Evolutionary conservation across 2,113 vertebrate genomes (phyloP).

Genomic region (Brienomyrus brachyistius): DNA sequence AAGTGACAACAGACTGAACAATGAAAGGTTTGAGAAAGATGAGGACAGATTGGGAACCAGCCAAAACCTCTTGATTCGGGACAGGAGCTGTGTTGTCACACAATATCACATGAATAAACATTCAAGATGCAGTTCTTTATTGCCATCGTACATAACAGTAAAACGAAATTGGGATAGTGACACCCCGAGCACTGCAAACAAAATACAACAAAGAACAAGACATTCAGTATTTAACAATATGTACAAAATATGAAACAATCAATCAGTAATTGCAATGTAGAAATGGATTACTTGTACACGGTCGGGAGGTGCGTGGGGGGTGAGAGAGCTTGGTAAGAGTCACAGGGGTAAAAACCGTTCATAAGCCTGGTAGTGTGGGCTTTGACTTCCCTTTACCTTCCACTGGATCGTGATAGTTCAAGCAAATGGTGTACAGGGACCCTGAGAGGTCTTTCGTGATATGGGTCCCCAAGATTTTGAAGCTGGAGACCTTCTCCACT

Average conservation of each 20-base stretch:
- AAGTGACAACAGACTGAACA: background rate
- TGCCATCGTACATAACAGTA: background rate
- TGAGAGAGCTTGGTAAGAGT: background rate
- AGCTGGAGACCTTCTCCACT: background rate
- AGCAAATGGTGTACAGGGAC: background rate
- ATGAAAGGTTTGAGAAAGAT: background rate
- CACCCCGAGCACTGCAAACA: background rate
- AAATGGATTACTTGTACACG: background rate
- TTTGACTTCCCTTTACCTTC: too few relatives aligned
- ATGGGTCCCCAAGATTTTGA: background rate
- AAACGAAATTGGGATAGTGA: background rate
- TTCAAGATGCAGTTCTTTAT: background rate
- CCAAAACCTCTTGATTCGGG: background rate
- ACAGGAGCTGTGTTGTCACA: background rate
- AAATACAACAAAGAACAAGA: background rate
- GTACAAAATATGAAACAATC: background rate
- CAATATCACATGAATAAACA: background rate
- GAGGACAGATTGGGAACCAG: background rate
- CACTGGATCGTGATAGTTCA: too few relatives aligned
- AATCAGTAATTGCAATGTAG: background rate
- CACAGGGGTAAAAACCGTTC: background rate
- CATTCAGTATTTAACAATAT: background rate
- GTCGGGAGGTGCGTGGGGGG: too few relatives aligned
- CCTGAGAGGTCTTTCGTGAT: background rate
- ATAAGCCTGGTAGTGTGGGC: background rate